Evolutionary conservation across 1,140 invertebrate genomes (phyloP).

Genomic region (Phortica variegata): DNA sequence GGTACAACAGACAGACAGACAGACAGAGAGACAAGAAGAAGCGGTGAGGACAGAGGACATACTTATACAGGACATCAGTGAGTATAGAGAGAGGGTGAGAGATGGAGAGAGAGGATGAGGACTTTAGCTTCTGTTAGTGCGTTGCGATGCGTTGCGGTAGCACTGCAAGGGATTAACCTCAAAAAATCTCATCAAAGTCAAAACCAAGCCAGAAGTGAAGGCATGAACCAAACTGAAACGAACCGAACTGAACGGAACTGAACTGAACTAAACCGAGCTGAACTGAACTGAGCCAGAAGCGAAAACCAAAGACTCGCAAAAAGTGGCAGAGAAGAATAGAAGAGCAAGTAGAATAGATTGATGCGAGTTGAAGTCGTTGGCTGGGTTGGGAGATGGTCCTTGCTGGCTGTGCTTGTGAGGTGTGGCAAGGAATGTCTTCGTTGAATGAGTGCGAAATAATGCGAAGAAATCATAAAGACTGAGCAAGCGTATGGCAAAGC

Average conservation of each 20-base stretch:
- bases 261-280: too few species aligned
- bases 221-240: too few species aligned
- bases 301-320: slow-evolving; percentile 33
- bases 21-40: slow-evolving; percentile 4
- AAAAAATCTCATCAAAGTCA: slow-evolving; percentile 55
- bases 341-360: slow-evolving; percentile 17
- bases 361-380: background rate
- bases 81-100: background rate
- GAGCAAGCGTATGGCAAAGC: slow-evolving; percentile 12
- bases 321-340: background rate
- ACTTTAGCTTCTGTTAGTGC: slow-evolving; percentile 50
- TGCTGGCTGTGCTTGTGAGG: too few species aligned
- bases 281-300: too few species aligned
- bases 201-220: slow-evolving; percentile 26
- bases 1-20: slow-evolving; percentile 5
- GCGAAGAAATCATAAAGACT: too few species aligned
- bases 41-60: slow-evolving; percentile 18
- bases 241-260: too few species aligned
- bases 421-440: too few species aligned
- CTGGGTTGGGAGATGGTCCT: background rate
- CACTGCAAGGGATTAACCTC: slow-evolving; percentile 54
- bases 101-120: slow-evolving; percentile 37
- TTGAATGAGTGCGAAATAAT: too few species aligned
- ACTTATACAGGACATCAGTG: slow-evolving; percentile 18
- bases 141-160: slow-evolving; percentile 45